These are phyloP conservation scores for Andricus quercusramuli DNA, from an alignment of 2,888 invertebrate genomes.

Conservation along the genomic window DNA sequence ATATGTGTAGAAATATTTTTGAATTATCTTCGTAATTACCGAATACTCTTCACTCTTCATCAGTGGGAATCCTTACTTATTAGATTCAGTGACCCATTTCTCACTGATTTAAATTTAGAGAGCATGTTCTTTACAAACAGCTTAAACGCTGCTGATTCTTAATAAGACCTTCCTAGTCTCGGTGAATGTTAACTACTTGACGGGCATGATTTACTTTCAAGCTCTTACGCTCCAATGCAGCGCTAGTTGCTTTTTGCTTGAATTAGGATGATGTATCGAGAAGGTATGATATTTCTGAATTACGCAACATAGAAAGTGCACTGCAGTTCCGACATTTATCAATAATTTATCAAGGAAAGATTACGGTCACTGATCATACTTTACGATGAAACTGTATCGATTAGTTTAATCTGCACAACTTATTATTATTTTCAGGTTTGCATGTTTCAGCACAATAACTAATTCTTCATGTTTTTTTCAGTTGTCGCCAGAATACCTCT, in stretches of 20 bases:
- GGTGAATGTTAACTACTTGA: constrained; percentile 28
- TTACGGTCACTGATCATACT: constrained; percentile 38
- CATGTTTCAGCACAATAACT: not conserved
- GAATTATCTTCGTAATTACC: constrained; percentile 22
- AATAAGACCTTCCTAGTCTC: constrained; percentile 35
- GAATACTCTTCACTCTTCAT: not conserved
- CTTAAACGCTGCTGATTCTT: constrained; percentile 21
- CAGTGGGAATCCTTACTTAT: too few relatives aligned
- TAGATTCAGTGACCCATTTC: too few relatives aligned
- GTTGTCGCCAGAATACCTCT: constrained; percentile 73
- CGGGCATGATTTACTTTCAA: constrained; percentile 36
- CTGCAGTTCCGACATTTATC: constrained; percentile 40
- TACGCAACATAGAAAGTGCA: constrained; percentile 40
- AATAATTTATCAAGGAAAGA: constrained; percentile 44
- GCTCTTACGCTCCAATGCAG: constrained; percentile 31
- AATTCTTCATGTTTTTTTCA: constrained; percentile 58
- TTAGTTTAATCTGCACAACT: constrained; percentile 16
- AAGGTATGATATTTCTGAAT: constrained; percentile 35
- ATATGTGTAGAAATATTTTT: constrained; percentile 55
- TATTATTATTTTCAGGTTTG: not conserved
- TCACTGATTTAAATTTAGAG: too few relatives aligned
- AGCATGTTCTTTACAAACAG: constrained; percentile 25
- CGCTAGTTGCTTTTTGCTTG: constrained; percentile 41
- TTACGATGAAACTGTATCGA: constrained; percentile 11
- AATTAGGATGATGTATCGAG: constrained; percentile 49